phyloP scores from a whole-genome alignment of 2,113 vertebrate species.

The Tauraco erythrolophus region DNA sequence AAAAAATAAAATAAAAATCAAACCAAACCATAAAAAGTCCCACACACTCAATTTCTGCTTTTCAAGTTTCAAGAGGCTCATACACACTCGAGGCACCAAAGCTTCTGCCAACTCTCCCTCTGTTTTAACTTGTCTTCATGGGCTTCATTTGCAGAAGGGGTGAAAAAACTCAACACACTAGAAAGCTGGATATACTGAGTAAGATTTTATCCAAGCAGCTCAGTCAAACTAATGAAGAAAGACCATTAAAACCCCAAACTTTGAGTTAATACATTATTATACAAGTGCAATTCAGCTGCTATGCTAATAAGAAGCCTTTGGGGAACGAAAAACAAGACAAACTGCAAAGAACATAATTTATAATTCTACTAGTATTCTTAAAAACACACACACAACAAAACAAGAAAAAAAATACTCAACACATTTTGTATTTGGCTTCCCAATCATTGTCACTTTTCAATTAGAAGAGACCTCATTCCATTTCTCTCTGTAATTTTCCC shows the following conservation, averaged over 20 bases:
- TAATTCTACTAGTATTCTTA: constrained; percentile 62
- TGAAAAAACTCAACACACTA: not conserved
- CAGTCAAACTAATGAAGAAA: constrained; percentile 41
- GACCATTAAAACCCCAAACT: constrained; percentile 41
- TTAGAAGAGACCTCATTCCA: constrained; percentile 68
- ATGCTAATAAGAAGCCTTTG: constrained; percentile 52
- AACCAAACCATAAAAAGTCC: not conserved
- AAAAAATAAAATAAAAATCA: not conserved
- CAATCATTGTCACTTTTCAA: constrained; percentile 75
- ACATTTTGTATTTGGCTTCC: constrained; percentile 70
- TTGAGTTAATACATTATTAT: constrained; percentile 51
- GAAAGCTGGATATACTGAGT: not conserved
- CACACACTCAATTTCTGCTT: not conserved
- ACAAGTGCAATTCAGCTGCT: constrained; percentile 45
- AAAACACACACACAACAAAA: constrained; percentile 53
- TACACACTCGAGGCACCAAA: not conserved
- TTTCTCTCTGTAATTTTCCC: constrained; percentile 57
- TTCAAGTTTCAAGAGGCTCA: constrained; percentile 23
- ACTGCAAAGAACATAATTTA: constrained; percentile 61
- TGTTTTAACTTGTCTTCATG: constrained; percentile 35
- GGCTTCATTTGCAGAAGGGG: not conserved
- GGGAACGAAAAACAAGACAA: constrained; percentile 60
- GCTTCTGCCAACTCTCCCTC: constrained; percentile 17
- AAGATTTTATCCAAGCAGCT: constrained; percentile 33
- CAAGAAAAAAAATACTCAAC: constrained; percentile 37